Base-by-base conservation (phyloP, 2,797 vertebrate genomes). In the Odontamblyopus lacepedii region DNA sequence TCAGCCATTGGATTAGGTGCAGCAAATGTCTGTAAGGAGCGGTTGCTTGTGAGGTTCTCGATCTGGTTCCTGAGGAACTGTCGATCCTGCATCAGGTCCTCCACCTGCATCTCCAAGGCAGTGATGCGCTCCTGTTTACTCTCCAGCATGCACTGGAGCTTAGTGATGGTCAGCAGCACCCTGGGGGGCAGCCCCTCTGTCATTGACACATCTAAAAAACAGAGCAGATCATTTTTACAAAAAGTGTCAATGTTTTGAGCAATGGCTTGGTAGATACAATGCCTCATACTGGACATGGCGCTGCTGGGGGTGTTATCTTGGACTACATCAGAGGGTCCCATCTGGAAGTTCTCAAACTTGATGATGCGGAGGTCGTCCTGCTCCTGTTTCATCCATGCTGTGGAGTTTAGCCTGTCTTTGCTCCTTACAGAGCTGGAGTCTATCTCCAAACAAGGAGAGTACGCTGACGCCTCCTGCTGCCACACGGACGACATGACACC, bases 221-320 rank as follows among this genome's bases (percentile, higher is more conserved):
- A 50, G 63, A 55, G 6, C 2, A 51, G 12, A 44, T 2, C 0
- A 15, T 61, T 4, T 63, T 63, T 35, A 63, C 27, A 15, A 7
- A 6, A 60, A 55, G 8, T n/a, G n/a, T n/a, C 7, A 18, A n/a
- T n/a, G 51, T 48, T 48, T 48, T 48, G 44, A 48, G 44, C 12
- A 48, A 48, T 2, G 30, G n/a, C 23, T 12, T 23, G 12, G 41
- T 8, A 29, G 8, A 65, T 13, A 26, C 29, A 16, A n/a, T 19
- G 15, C 64, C 80, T 63, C 35, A 41, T 63, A 94, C 92, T 88
- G 2, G 92, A 90, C 85, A 92, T 89, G 73, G 91, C 92, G 6
- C 92, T 94, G 88, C 89, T 94, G 74, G 91, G 91, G 0, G 91
- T 93, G 84, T 91, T 93, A 87, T 93, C 92, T 83, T 93, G 92